Evolutionary conservation across 1,140 invertebrate species (phyloP).

Genomic region (Magallana angulata): DNA sequence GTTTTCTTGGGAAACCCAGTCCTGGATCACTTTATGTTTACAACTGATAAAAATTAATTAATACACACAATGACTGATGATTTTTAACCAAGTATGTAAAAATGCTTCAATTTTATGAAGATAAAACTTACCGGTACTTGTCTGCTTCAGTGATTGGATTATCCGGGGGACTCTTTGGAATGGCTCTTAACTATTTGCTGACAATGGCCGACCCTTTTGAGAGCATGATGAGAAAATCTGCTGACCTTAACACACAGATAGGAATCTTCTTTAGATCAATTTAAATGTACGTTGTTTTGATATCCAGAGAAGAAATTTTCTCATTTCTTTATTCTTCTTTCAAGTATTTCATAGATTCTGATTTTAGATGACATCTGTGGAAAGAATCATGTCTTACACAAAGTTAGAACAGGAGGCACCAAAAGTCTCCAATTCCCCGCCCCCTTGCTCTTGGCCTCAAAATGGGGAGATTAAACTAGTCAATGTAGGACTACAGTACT

Average conservation of each 20-base stretch:
- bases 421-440: slow-evolving; percentile 82
- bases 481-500: slow-evolving; percentile 85
- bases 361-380: slow-evolving; percentile 88
- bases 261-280: slow-evolving; percentile 34
- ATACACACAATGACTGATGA: too few species aligned
- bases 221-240: slow-evolving; percentile 88
- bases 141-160: slow-evolving; percentile 41
- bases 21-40: too few species aligned
- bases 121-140: neutral
- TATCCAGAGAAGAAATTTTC: neutral
- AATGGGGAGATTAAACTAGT: slow-evolving; percentile 85
- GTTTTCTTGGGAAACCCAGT: too few species aligned
- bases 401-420: slow-evolving; percentile 84
- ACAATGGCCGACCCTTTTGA: slow-evolving; percentile 88
- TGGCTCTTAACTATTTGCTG: slow-evolving; percentile 88
- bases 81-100: too few species aligned
- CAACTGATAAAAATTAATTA: too few species aligned
- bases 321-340: too few species aligned
- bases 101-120: too few species aligned
- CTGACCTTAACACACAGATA: slow-evolving; percentile 86
- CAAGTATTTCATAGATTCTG: too few species aligned
- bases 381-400: slow-evolving; percentile 88
- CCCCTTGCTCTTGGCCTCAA: slow-evolving; percentile 82
- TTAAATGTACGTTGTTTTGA: neutral
- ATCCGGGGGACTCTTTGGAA: slow-evolving; percentile 84